Evolutionary conservation across 2,113 vertebrate species (phyloP), one percentile per base, ranked within the genome.

Genomic region (Lynx canadensis): DNA sequence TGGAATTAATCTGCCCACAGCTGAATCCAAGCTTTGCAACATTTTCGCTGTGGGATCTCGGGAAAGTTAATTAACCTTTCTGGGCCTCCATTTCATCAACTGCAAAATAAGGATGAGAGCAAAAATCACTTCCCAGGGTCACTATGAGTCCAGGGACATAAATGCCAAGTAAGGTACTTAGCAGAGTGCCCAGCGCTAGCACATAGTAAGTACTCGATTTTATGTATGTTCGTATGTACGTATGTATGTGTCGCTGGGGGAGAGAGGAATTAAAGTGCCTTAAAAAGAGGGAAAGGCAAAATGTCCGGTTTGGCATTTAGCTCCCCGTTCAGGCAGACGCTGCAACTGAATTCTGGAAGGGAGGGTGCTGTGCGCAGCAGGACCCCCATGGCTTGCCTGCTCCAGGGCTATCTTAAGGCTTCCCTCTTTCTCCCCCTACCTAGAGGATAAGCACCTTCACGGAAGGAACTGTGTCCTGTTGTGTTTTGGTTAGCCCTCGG

Each of bases 41-140:
- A 81, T 74, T 84, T 84, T 55, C 87, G 92, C 90, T 90, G 50
- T 83, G 84, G 84, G 33, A 60, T 50, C 89, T 69, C 36, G 33
- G 48, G 78, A 55, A 85, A 85, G 63, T 85, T 93, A 74, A 95
- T 88, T 78, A 95, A 95, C 78, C 57, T 92, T 91, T 65, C 76
- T 82, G 88, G 80, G 83, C 69, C 95, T 90, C 52, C 52, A 87
- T 94, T 96, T 93, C 89, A 95, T 74, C 66, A 92, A 71, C 91
- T 91, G 52, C 78, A 91, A 95, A 94, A 95, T 10, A 69, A 94
- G 16, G 36, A 65, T 79, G 86, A 94, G 25, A n/a, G 50, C 2
- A 74, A 91, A 45, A 86, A 69, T 81, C 81, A 76, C 68, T 81
- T 79, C 68, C 91, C 29, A 21, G 33, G 76, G 27, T 93, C 38